Evolutionary conservation across 2,888 invertebrate genomes (phyloP), one percentile per base, ranked within the genome.

Genomic region (Eristalis pertinax): DNA sequence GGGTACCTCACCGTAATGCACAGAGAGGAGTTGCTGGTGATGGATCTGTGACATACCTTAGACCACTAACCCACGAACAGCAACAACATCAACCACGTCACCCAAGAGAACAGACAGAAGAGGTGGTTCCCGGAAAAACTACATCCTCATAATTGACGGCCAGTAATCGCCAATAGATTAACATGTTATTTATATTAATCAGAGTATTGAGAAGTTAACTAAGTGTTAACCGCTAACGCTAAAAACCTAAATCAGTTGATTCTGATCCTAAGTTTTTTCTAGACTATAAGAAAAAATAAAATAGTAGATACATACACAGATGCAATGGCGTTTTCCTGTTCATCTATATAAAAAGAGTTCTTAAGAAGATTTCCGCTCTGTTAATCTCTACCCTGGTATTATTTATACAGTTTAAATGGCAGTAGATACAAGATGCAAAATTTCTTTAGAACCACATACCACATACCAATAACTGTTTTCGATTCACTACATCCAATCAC

Each of bases 21-120:
- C 89, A 88, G 77, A 85, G 84, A 63, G 91, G 90, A 32, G 90
- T 90, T 5, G 90, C 89, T 19, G 88, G 90, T 26, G 91, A 90
- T 11, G 91, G 91, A 32, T 90, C 91, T 60, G 82, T 92, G 2
- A 90, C 90, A 7, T 90, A 90, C 63, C 70, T 90, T n/a, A 89
- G 90, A 29, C 90, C 90, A 19, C 77, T 89, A 87, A 87, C 89
- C 73, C 90, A 90, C 73, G 89, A 90, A 64, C 88, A 89, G 69
- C 89, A 89, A 38, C 89, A 89, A 50, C 89, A 90, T 73, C 90
- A 90, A 65, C 88, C 90, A 72, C 90, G 92, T 38, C 90, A 90
- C 79, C 92, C 92, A 1, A 90, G 92, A 0, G 91, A 92, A 32
- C 92, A 92, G 56, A 90, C 90, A 81, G 92, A 92, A 65, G 91